Percentiles rank a stretch among this genome's conserved stretches.
Conservation (phyloP, 2,797 vertebrate species). For the Melanogrammus aeglefinus region DNA sequence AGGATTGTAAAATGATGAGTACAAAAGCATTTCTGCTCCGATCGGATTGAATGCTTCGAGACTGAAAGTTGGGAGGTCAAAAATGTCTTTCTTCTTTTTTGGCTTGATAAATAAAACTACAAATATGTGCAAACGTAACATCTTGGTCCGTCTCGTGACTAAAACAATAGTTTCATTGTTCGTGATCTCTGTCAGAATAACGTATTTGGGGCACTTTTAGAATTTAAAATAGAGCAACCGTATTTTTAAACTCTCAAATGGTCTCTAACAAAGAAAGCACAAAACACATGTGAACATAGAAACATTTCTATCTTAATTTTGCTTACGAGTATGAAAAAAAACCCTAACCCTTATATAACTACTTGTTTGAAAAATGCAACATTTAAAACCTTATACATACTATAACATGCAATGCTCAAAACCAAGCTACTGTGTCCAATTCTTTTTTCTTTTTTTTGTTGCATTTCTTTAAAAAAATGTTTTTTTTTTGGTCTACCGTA, state of each 20-base stretch:
- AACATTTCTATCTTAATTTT: constrained; percentile 38
- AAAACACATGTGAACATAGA: not conserved
- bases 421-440: constrained; percentile 60
- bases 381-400: constrained; percentile 57
- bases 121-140: constrained; percentile 76
- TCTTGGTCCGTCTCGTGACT: constrained; percentile 78
- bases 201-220: constrained; percentile 53
- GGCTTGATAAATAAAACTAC: constrained; percentile 65
- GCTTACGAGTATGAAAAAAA: constrained; percentile 41
- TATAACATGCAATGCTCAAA: constrained; percentile 58
- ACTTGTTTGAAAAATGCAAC: constrained; percentile 61
- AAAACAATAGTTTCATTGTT: constrained; percentile 57
- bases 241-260: constrained; percentile 3
- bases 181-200: constrained; percentile 49
- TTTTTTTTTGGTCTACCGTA: constrained; percentile 73
- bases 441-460: constrained; percentile 62
- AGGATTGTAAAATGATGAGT: not conserved
- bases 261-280: constrained; percentile 14
- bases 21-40: not conserved
- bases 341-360: constrained; percentile 46
- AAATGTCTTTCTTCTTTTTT: constrained; percentile 38
- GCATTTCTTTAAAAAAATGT: constrained; percentile 56
- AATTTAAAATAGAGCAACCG: constrained; percentile 32
- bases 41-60: not conserved
- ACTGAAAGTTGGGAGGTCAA: constrained; percentile 1